phyloP scores from a whole-genome alignment of 2,113 vertebrate genomes.

The Sorex araneus region DNA sequence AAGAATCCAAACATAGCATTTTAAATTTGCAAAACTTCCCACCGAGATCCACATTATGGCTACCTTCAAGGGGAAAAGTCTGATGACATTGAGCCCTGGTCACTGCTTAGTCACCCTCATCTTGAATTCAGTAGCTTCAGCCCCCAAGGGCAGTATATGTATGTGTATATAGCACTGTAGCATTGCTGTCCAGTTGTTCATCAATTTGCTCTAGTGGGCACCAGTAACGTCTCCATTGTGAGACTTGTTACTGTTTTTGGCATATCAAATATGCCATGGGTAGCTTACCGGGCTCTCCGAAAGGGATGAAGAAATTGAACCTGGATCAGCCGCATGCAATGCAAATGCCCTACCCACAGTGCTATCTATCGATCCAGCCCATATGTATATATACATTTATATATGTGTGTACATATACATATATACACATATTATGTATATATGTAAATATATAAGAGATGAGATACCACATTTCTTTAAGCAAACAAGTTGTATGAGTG shows the following conservation, averaged over 20 bases:
- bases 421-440: background rate
- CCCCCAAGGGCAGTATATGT: background rate
- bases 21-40: conserved; percentile 30
- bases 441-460: background rate
- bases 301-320: too few relatives aligned
- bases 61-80: background rate
- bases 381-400: too few relatives aligned
- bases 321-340: too few relatives aligned
- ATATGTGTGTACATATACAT: background rate
- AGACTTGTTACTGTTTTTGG: too few relatives aligned
- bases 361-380: too few relatives aligned
- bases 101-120: background rate
- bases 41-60: background rate
- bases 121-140: background rate
- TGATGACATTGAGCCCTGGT: background rate
- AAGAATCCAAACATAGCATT: background rate
- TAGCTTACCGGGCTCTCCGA: too few relatives aligned
- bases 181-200: too few relatives aligned
- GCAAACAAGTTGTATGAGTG: conserved; percentile 18
- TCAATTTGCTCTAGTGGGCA: too few relatives aligned
- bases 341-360: too few relatives aligned
- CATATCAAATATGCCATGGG: too few relatives aligned
- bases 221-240: too few relatives aligned
- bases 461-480: background rate
- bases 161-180: background rate